phyloP scores from a whole-genome alignment of 2,113 vertebrate genomes.

The Psettodes erumei region DNA sequence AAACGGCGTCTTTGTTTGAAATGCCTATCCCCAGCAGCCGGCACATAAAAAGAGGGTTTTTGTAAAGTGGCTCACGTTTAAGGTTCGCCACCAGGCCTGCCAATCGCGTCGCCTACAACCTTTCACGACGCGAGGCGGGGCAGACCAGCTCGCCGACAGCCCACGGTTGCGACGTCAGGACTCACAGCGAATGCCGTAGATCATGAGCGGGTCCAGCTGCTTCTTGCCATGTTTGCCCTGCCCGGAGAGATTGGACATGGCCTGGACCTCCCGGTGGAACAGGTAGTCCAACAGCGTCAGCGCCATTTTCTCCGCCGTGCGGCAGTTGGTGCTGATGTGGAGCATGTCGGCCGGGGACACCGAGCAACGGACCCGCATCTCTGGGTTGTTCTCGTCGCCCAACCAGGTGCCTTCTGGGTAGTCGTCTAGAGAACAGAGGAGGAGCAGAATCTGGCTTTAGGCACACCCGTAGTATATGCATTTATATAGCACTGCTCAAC shows the following conservation, averaged over 20 bases:
- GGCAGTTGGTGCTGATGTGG: slow-evolving; percentile 96
- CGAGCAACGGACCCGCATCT: slow-evolving; percentile 96
- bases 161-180: slow-evolving; percentile 36
- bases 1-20: too few species aligned
- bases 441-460: too few species aligned
- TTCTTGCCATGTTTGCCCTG: slow-evolving; percentile 99
- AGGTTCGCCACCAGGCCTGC: not conserved
- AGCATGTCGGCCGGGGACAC: slow-evolving; percentile 95
- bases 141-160: too few species aligned
- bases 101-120: not conserved
- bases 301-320: slow-evolving; percentile 98
- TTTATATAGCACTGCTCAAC: too few species aligned
- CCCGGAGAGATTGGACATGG: slow-evolving; percentile 96
- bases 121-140: slow-evolving; percentile 10
- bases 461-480: too few species aligned
- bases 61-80: not conserved
- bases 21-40: too few species aligned
- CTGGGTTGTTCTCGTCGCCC: slow-evolving; percentile 94
- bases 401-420: slow-evolving; percentile 95
- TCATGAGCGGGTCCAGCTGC: slow-evolving; percentile 97
- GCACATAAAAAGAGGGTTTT: not conserved
- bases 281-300: slow-evolving; percentile 96
- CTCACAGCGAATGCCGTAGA: slow-evolving; percentile 98
- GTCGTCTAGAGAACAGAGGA: slow-evolving; percentile 84
- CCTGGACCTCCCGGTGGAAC: slow-evolving; percentile 97